Evolutionary conservation across 2,797 vertebrate species (phyloP).

Genomic region (Myotis myotis): DNA sequence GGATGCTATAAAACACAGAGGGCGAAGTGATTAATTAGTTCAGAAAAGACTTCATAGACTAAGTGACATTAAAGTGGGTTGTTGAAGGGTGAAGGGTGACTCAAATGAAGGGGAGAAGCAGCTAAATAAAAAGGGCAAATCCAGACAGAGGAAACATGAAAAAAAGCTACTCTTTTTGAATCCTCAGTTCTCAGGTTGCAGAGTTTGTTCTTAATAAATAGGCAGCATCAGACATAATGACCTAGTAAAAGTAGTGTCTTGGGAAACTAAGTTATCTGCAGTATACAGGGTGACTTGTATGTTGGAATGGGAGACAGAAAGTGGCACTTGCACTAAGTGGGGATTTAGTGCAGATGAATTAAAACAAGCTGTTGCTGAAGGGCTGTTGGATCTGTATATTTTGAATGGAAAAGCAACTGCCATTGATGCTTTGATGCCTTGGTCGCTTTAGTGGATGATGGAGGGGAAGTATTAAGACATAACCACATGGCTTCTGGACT

Average conservation of each 20-base stretch:
- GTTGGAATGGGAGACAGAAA: background rate
- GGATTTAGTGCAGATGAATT: background rate
- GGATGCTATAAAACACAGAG: slow-evolving; percentile 9
- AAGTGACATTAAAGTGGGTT: background rate
- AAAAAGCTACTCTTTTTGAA: background rate
- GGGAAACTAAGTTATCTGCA: slow-evolving; percentile 22
- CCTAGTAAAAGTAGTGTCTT: background rate
- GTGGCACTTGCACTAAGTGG: background rate
- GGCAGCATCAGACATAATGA: background rate
- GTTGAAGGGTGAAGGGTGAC: slow-evolving; percentile 21
- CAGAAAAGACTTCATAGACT: slow-evolving; percentile 28
- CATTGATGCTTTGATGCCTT: background rate
- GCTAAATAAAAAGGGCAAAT: background rate
- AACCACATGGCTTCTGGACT: background rate
- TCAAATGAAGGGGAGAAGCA: background rate
- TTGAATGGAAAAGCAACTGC: background rate
- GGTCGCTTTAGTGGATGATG: background rate
- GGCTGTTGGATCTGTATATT: background rate
- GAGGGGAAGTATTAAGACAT: background rate
- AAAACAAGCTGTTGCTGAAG: background rate
- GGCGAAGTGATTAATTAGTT: slow-evolving; percentile 43
- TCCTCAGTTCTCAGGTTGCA: background rate
- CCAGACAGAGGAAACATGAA: background rate
- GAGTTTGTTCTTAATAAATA: background rate
- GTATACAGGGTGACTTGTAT: background rate